Percentiles rank a stretch among this genome's conserved stretches.
Conservation (phyloP, 2,113 vertebrate genomes). For the Sterrhoptilus dennistouni region DNA sequence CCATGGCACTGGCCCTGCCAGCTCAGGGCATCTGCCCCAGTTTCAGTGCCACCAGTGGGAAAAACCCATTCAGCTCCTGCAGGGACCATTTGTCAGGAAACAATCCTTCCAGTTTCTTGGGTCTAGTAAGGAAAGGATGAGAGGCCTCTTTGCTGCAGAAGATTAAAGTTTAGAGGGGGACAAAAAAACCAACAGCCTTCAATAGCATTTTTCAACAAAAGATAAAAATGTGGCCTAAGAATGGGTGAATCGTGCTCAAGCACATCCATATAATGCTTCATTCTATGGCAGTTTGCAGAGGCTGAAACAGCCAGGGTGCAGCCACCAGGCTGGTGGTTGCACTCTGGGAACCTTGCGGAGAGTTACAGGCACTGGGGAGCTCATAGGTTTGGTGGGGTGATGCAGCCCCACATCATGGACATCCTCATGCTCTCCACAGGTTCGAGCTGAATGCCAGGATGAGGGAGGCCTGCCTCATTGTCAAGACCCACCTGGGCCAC, state of each 20-base stretch:
- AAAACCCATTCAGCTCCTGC: background rate
- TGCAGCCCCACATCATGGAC: accelerated
- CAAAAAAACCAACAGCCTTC: background rate
- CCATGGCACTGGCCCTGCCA: background rate
- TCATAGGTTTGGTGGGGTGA: background rate
- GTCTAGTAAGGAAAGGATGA: background rate
- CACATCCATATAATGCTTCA: accelerated
- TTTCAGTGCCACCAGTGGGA: background rate
- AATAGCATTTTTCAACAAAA: background rate
- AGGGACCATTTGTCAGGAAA: background rate
- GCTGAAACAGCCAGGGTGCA: background rate
- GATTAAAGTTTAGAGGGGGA: background rate
- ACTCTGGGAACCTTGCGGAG: accelerated
- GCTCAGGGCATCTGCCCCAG: accelerated
- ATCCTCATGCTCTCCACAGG: slow-evolving; percentile 55
- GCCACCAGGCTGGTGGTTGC: accelerated
- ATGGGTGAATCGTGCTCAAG: background rate
- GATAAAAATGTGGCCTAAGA: background rate
- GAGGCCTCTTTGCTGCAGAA: background rate
- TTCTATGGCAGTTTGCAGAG: background rate
- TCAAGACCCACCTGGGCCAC: slow-evolving; percentile 86
- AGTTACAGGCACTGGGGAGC: background rate
- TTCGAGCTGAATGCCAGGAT: slow-evolving; percentile 91
- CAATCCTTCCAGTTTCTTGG: background rate
- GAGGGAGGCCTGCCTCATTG: slow-evolving; percentile 87